phyloP scores from a whole-genome alignment of 2,113 vertebrate species.

The Indicator indicator region DNA sequence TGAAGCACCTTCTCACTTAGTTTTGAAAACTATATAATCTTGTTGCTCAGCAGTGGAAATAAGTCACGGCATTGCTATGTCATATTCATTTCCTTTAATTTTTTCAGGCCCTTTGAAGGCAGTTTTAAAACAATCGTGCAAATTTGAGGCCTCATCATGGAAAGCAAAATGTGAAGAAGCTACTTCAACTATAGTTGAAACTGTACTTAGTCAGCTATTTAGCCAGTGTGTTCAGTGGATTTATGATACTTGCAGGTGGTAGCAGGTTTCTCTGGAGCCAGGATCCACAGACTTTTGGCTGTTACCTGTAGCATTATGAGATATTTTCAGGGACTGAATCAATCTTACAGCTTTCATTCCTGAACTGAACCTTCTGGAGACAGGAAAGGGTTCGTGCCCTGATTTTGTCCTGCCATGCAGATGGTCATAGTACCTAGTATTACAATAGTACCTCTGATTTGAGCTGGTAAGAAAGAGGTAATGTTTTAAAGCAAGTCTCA shows the following conservation, averaged over 20 bases:
- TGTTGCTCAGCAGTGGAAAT: not conserved
- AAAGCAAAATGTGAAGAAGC: not conserved
- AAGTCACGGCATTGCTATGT: not conserved
- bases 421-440: not conserved
- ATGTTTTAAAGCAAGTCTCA: not conserved
- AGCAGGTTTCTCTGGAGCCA: not conserved
- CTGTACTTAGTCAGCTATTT: too few relatives aligned
- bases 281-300: not conserved
- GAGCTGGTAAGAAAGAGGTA: not conserved
- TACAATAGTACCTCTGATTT: not conserved
- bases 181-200: not conserved
- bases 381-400: not conserved
- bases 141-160: not conserved
- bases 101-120: not conserved
- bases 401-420: not conserved
- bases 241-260: not conserved
- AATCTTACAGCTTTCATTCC: not conserved
- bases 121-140: not conserved
- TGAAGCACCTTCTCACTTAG: not conserved
- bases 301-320: not conserved
- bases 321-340: not conserved
- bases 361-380: not conserved
- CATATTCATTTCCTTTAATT: accelerated
- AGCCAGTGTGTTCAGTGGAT: not conserved
- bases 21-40: not conserved